phyloP scores from a whole-genome alignment of 2,888 invertebrate species.

The Scrobipalpa costella region DNA sequence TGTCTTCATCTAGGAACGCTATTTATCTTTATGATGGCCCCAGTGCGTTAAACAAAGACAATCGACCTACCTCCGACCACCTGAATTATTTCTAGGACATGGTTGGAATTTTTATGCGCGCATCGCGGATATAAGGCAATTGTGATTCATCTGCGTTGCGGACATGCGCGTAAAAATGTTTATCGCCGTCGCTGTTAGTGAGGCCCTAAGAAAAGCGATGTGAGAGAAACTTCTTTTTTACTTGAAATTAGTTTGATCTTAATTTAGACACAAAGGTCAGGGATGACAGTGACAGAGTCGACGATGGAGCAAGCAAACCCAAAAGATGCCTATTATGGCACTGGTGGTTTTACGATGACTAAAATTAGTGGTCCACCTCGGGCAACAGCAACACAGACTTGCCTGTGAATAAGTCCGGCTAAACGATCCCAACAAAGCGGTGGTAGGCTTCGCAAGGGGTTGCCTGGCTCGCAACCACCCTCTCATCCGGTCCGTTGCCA shows the following conservation, averaged over 20 bases:
- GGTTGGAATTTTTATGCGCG: conserved; percentile 43
- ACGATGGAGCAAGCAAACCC: too few species aligned
- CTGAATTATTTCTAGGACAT: conserved; percentile 44
- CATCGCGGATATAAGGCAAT: conserved; percentile 42
- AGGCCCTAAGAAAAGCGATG: conserved; percentile 33
- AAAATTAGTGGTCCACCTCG: too few species aligned
- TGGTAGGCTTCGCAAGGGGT: too few species aligned
- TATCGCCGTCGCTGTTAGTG: conserved; percentile 39
- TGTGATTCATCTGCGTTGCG: conserved; percentile 48
- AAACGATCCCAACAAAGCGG: too few species aligned
- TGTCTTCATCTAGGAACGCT: conserved; percentile 12
- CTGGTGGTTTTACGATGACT: too few species aligned
- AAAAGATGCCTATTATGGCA: too few species aligned
- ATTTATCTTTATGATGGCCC: conserved; percentile 13
- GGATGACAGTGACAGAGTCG: not conserved
- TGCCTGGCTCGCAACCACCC: too few species aligned
- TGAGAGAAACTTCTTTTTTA: conserved; percentile 17
- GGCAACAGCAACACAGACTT: too few species aligned
- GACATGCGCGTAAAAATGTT: conserved; percentile 50
- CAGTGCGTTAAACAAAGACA: conserved; percentile 22
- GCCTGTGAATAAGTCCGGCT: too few species aligned
- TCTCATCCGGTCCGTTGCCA: too few species aligned
- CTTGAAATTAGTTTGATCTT: not conserved
- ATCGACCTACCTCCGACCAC: conserved; percentile 27
- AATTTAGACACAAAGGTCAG: not conserved